Base-by-base conservation (phyloP, 2,113 vertebrate species). In the Procavia capensis region DNA sequence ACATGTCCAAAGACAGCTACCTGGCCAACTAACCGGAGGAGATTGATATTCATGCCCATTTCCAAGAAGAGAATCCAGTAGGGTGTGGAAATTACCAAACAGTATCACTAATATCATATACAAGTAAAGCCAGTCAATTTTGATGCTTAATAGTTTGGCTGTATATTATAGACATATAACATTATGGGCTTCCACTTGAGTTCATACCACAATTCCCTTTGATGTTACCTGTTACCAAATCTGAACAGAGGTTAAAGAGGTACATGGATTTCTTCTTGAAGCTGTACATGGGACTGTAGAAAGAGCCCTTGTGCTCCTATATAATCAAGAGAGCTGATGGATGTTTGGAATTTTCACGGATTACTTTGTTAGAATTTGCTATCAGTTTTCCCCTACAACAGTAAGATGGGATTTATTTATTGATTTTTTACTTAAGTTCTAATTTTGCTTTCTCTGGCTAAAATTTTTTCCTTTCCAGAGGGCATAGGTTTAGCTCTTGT, bases 321-420 rank as follows among this genome's bases (percentile, higher is more conserved):
- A 97, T 97, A 92, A 95, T 97, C 96, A 97, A 96, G 90, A 96
- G 95, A 96, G 94, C 96, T 83, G 66, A 81, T 88, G 93, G 95
- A 57, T 86, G 79, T 94, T 95, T 95, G 93, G 66, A 96, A 97
- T 97, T 97, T 97, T 87, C 25, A 64, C 72, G 95, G 96, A 96
- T 96, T 97, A 96, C 96, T 97, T 96, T 93, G 94, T 97, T 97
- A 97, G 96, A 97, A 97, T 96, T 97, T 97, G 74, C 97, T 86
- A 75, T 92, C 79, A 82, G 96, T 98, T 96, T 95, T 88, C 80
- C 66, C 70, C 96, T 70, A 80, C 68, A 70, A 82, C 94, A 86
- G 31, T 86, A 91, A 94, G 50, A 78, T 88, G 75, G n/a, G 41
- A 59, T 3, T 70, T n/a, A 36, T n/a, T 36, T 36, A 2, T 27